These are phyloP conservation scores for Coptodon bakossiorum DNA, from an alignment of 2,113 vertebrate genomes.

Conservation along the genomic window DNA sequence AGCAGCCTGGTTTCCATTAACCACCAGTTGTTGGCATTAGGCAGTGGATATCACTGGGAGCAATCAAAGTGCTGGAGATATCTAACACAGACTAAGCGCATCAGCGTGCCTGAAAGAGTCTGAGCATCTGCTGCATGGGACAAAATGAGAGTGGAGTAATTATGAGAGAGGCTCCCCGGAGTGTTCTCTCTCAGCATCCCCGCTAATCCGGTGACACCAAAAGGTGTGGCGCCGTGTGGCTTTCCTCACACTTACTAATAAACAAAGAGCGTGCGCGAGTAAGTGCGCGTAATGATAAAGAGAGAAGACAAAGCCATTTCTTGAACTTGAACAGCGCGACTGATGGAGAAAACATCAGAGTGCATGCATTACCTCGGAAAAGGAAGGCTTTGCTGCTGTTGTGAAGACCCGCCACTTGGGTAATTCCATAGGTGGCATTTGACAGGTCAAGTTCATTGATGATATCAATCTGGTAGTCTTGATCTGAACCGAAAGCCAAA, in stretches of 20 bases:
- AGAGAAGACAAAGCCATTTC: background rate
- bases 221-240: constrained; percentile 39
- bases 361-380: constrained; percentile 82
- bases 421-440: constrained; percentile 86
- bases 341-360: background rate
- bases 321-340: constrained; percentile 21
- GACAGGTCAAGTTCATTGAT: constrained; percentile 86
- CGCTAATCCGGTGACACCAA: constrained; percentile 1
- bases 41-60: background rate
- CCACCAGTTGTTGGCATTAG: background rate
- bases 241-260: constrained; percentile 17
- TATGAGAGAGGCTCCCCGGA: constrained; percentile 41
- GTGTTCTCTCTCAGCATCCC: constrained; percentile 9
- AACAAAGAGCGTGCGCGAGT: background rate
- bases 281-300: background rate
- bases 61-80: background rate
- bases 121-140: constrained; percentile 44
- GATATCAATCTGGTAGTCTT: constrained; percentile 87
- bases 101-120: background rate
- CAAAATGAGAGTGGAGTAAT: constrained; percentile 60
- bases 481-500: constrained; percentile 83
- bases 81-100: background rate
- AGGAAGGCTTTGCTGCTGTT: constrained; percentile 92
- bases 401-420: constrained; percentile 88
- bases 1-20: background rate